Conservation (phyloP, 53 echinoderm and acorn worm genomes). For the Temnopleurus reevesii region DNA sequence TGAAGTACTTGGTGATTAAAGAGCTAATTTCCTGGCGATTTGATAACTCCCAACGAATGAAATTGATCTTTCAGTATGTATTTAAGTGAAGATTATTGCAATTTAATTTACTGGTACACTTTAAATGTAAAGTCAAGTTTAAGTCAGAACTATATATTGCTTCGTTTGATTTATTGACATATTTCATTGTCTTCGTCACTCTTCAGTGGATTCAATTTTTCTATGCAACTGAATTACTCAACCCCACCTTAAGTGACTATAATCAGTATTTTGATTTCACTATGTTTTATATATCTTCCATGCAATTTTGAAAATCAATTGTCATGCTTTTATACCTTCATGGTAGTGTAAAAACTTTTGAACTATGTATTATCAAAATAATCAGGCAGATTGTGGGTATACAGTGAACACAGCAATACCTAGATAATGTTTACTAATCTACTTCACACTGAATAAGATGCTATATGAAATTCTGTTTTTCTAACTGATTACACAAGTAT, state of each 20-base stretch:
- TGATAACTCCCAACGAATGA: not conserved
- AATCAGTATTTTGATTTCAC: not conserved
- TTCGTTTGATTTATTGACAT: not conserved
- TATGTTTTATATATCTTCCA: not conserved
- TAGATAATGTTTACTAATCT: no score
- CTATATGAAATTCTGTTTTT: no score
- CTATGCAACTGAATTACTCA: constrained; percentile 7
- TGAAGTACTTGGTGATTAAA: not conserved
- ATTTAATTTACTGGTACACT: not conserved
- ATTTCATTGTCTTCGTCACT: not conserved
- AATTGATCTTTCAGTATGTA: not conserved
- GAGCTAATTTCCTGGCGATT: not conserved
- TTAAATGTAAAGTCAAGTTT: not conserved
- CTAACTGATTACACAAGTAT: no score
- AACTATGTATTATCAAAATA: no score
- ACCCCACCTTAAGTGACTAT: not conserved
- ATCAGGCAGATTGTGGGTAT: no score
- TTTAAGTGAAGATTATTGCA: not conserved
- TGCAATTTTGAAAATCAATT: not conserved
- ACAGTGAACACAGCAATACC: no score
- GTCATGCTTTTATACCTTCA: no score
- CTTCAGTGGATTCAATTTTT: not conserved
- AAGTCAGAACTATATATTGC: not conserved
- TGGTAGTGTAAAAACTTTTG: no score
- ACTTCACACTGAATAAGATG: no score